Evolutionary conservation across 2,113 vertebrate genomes (phyloP).

Genomic region (Syngnathus typhle): DNA sequence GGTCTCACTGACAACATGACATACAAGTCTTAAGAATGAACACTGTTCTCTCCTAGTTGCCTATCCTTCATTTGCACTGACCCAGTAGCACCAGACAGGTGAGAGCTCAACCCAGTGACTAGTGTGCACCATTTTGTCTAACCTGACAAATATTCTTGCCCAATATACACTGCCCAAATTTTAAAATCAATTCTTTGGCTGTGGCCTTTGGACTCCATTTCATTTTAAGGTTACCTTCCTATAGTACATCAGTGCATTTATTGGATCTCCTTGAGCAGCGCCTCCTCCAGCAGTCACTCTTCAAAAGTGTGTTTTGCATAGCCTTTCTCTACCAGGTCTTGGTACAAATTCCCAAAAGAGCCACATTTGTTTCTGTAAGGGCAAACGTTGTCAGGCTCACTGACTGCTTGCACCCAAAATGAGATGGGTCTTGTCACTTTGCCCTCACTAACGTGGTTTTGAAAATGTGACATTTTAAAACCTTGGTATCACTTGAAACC

Average conservation of each 20-base stretch:
- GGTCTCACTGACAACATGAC: constrained; percentile 55
- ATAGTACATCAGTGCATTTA: neutral
- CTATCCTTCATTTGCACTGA: constrained; percentile 68
- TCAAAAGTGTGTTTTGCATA: too few species aligned
- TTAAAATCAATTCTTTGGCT: constrained; percentile 13
- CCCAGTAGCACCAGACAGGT: constrained; percentile 68
- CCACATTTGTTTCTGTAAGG: too few species aligned
- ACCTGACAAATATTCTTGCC: constrained; percentile 14
- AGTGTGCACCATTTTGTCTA: constrained; percentile 28
- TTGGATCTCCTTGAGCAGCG: neutral
- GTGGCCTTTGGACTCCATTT: constrained; percentile 23
- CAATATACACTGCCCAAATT: neutral
- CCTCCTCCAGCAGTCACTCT: too few species aligned
- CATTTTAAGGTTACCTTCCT: neutral
- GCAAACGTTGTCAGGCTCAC: too few species aligned
- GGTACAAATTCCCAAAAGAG: too few species aligned
- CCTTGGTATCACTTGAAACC: neutral
- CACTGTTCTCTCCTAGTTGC: constrained; percentile 56
- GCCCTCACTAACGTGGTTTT: neutral
- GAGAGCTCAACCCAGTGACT: constrained; percentile 52
- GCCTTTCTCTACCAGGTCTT: too few species aligned
- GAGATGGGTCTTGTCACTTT: too few species aligned
- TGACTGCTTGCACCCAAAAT: too few species aligned
- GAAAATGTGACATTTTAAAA: neutral
- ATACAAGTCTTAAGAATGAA: constrained; percentile 42